Evolutionary conservation across 1,140 invertebrate genomes (phyloP).

Genomic region (Tetramorium simillimum): DNA sequence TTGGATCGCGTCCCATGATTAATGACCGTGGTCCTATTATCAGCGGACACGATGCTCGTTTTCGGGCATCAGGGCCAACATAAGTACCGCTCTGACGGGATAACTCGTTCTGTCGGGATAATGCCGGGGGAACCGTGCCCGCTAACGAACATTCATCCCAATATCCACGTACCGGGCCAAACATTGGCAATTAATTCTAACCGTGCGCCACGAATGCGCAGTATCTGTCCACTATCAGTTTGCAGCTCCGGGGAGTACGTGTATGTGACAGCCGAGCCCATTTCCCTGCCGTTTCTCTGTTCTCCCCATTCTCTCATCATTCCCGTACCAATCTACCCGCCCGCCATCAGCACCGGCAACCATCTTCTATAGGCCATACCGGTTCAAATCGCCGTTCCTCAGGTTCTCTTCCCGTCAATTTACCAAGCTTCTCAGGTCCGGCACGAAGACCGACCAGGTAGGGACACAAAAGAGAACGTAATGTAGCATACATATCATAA

Average conservation of each 20-base stretch:
- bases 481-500: constrained; percentile 51
- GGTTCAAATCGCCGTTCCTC: constrained; percentile 17
- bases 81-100: constrained; percentile 71
- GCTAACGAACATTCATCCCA: constrained; percentile 78
- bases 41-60: constrained; percentile 63
- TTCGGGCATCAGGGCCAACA: constrained; percentile 63
- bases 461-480: constrained; percentile 35
- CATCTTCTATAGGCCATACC: constrained; percentile 7
- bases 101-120: constrained; percentile 66
- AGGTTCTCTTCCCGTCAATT: constrained; percentile 4
- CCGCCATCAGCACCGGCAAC: constrained; percentile 28
- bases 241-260: constrained; percentile 76
- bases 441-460: neutral
- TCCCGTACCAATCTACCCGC: constrained; percentile 33
- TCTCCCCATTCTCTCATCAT: constrained; percentile 44
- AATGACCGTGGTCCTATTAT: constrained; percentile 66
- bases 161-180: constrained; percentile 75
- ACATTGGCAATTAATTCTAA: constrained; percentile 80
- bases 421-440: constrained; percentile 12
- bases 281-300: constrained; percentile 62
- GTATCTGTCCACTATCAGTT: constrained; percentile 79
- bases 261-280: constrained; percentile 78
- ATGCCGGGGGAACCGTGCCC: constrained; percentile 64
- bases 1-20: constrained; percentile 50
- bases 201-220: constrained; percentile 77